Conservation (phyloP, 2,888 invertebrate species). For the Tenthredo amoena region DNA sequence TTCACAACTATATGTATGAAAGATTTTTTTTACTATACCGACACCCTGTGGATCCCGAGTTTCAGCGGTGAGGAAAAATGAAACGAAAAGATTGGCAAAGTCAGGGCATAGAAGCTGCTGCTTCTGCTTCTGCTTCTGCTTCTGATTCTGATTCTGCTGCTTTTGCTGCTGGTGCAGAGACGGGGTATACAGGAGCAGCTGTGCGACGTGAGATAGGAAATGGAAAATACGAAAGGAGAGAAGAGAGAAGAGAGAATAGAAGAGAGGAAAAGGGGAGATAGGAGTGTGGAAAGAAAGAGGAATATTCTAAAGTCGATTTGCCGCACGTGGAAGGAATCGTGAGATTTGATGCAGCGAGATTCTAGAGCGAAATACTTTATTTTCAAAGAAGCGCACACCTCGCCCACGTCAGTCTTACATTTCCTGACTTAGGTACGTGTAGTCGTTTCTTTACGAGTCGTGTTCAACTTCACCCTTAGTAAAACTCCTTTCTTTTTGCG, state of each 20-base stretch:
- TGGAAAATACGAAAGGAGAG: neutral
- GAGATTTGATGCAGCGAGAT: conserved; percentile 46
- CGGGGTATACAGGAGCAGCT: conserved; percentile 25
- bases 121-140: neutral
- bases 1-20: neutral
- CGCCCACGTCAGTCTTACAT: conserved; percentile 1
- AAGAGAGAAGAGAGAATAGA: neutral
- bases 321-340: conserved; percentile 45
- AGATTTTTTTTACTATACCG: neutral
- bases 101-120: neutral
- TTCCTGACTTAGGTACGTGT: conserved; percentile 10
- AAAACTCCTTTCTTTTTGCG: neutral
- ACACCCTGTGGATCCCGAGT: conserved; percentile 4
- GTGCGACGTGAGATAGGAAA: neutral
- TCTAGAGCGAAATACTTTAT: conserved; percentile 27
- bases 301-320: conserved; percentile 48
- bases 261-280: neutral
- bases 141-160: neutral
- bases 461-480: neutral
- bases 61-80: conserved; percentile 20
- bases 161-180: neutral
- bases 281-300: conserved; percentile 39
- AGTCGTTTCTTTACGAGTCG: neutral
- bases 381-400: conserved; percentile 19
- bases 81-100: conserved; percentile 35